Base-by-base conservation (phyloP, 2,888 invertebrate species). In the Eupithecia abbreviata region DNA sequence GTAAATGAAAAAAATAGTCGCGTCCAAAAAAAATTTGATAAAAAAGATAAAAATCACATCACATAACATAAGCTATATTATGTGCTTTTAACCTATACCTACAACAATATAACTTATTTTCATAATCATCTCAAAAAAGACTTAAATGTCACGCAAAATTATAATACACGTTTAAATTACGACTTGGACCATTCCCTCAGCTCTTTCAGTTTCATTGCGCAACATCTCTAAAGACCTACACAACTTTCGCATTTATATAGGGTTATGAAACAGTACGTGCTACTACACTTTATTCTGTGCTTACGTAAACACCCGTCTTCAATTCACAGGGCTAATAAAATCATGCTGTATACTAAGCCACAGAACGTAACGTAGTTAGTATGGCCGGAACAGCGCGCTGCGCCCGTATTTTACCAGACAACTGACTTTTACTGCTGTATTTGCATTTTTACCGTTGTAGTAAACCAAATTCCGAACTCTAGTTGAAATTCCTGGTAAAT, bases 391-490 rank as follows among this genome's bases (percentile, higher is more conserved):
- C 87, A 85, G 85, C 86, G 84, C 80, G 77, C 80, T 83, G 84
- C 83, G 84, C 80, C 88, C 91, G 85, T 94, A 94, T 90, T 84
- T 94, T 88, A 92, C 87, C 73, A 73, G 75, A 80, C 86, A 81
- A 86, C 86, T 87, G 94, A 93, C 93, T 87, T 93, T 93, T 92
- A 94, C 86, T 90, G 90, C 88, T 90, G 91, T 91, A 92, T 87
- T 90, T 84, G 83, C 76, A 84, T 90, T 91, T 91, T 91, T 89
- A 91, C 88, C 89, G 90, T 91, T 87, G 92, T 91, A 87, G 90
- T 91, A 87, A 90, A 91, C 87, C 82, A 87, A 91, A 93, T 91
- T 92, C 86, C 91, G 85, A 88, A 86, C 84, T 86, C 86, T 91
- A 90, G 88, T 83, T 83, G 76, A 79, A 80, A 73, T 81, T 77